These are phyloP conservation scores for Proterorhinus semilunaris DNA, from an alignment of 2,113 vertebrate genomes.

Conservation along the genomic window DNA sequence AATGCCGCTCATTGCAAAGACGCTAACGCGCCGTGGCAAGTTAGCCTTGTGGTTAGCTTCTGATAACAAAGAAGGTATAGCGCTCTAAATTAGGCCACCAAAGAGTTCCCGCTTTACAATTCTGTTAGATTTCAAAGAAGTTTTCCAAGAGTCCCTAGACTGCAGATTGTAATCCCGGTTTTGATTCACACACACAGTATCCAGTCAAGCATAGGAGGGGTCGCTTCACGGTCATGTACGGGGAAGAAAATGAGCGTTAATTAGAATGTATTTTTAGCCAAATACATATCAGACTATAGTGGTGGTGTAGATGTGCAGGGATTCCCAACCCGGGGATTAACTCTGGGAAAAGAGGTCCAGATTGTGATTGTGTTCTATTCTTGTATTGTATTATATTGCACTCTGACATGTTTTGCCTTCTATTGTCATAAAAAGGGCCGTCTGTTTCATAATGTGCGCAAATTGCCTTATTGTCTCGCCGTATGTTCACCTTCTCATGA, in stretches of 20 bases:
- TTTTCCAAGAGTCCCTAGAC: conserved; percentile 10
- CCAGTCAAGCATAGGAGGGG: conserved; percentile 18
- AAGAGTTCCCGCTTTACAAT: conserved; percentile 37
- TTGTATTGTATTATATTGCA: no score
- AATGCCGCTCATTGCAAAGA: conserved; percentile 36
- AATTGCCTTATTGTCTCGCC: no score
- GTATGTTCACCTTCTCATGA: background rate
- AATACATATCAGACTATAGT: background rate
- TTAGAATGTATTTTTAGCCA: background rate
- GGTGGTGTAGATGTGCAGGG: no score
- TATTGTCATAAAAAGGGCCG: no score
- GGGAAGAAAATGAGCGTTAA: background rate
- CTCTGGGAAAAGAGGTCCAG: no score
- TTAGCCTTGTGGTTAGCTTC: conserved; percentile 36
- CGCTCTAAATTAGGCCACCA: conserved; percentile 59
- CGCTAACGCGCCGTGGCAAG: conserved; percentile 18
- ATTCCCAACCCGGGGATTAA: no score
- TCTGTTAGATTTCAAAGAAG: conserved; percentile 35
- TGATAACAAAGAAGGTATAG: conserved; percentile 36
- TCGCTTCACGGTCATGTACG: conserved; percentile 45
- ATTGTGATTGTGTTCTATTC: no score
- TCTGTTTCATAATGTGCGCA: no score
- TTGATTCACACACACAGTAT: conserved; percentile 37
- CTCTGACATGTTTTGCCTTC: no score
- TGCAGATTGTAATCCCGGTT: conserved; percentile 17